Percentiles rank a stretch among this genome's conserved stretches.
Evolutionary conservation across 1,140 invertebrate species (phyloP).

Genomic region (Lanistes nyassanus): DNA sequence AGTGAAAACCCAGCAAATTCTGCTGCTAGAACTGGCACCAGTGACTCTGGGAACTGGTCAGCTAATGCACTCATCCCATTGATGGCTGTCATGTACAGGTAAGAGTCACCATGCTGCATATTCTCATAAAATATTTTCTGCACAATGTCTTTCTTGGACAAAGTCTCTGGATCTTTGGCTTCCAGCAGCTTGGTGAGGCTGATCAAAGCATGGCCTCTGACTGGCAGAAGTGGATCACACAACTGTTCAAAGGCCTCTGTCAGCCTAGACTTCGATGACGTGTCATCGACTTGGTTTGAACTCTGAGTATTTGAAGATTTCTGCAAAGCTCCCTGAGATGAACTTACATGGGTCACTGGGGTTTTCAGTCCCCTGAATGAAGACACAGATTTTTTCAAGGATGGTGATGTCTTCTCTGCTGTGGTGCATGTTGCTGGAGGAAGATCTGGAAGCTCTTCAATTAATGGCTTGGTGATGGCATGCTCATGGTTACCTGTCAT

Average conservation of each 20-base stretch:
- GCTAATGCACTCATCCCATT: conserved; percentile 79
- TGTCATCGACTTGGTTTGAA: not conserved
- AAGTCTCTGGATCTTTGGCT: conserved; percentile 72
- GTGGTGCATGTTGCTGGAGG: not conserved
- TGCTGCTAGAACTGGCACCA: conserved; percentile 75
- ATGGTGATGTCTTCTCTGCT: not conserved
- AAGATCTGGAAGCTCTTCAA: conserved; percentile 24
- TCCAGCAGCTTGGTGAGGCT: conserved; percentile 79
- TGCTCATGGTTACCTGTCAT: too few species aligned
- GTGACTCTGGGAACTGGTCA: conserved; percentile 74
- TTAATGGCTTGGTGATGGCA: conserved; percentile 14
- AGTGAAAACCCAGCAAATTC: conserved; percentile 69
- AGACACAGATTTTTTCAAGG: not conserved
- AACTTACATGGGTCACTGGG: not conserved
- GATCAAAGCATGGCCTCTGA: conserved; percentile 83
- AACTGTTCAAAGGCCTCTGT: conserved; percentile 72
- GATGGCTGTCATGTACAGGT: conserved; percentile 83
- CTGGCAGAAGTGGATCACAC: conserved; percentile 79
- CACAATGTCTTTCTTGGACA: conserved; percentile 75
- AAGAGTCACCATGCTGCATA: conserved; percentile 83
- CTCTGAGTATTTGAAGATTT: not conserved
- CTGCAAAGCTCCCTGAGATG: not conserved
- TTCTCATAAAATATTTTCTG: conserved; percentile 75
- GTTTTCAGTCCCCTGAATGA: not conserved
- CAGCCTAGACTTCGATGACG: not conserved